Conservation (phyloP, 92 coral and sea anemone species). For the Umimayanthus kanabou region DNA sequence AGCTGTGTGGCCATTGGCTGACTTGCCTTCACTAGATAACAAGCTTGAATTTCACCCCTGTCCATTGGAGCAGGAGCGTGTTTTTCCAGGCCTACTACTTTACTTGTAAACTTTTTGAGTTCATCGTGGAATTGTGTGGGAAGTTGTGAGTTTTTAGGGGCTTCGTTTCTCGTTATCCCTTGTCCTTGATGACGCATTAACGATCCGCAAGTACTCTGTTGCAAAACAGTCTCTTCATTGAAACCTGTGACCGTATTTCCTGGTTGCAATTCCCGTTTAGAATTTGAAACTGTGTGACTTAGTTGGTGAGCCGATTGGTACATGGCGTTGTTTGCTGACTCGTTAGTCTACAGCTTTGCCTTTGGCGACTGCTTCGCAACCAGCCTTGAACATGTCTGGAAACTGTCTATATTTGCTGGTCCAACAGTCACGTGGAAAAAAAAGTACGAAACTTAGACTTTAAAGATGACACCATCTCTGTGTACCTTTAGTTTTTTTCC, state of each 20-base stretch:
- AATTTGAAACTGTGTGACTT: neutral
- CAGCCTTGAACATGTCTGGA: neutral
- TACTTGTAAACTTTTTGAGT: slow-evolving; percentile 18
- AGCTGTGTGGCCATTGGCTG: neutral
- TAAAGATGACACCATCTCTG: neutral
- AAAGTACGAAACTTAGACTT: neutral
- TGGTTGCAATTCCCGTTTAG: neutral
- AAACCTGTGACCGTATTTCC: neutral
- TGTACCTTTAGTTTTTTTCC: neutral
- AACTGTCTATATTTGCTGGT: neutral
- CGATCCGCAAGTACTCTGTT: neutral
- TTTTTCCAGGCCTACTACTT: slow-evolving; percentile 12
- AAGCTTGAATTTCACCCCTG: neutral
- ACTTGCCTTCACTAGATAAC: neutral
- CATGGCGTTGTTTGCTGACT: neutral
- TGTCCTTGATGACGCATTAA: neutral
- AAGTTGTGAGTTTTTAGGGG: neutral
- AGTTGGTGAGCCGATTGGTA: neutral
- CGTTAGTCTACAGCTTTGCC: neutral
- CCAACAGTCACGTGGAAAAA: neutral
- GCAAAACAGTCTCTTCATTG: neutral
- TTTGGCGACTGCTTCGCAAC: neutral
- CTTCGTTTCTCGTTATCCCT: neutral
- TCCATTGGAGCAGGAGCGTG: neutral
- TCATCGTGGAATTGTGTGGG: neutral